Conservation (phyloP, 2,113 vertebrate species). For the Muntiacus muntjak region DNA sequence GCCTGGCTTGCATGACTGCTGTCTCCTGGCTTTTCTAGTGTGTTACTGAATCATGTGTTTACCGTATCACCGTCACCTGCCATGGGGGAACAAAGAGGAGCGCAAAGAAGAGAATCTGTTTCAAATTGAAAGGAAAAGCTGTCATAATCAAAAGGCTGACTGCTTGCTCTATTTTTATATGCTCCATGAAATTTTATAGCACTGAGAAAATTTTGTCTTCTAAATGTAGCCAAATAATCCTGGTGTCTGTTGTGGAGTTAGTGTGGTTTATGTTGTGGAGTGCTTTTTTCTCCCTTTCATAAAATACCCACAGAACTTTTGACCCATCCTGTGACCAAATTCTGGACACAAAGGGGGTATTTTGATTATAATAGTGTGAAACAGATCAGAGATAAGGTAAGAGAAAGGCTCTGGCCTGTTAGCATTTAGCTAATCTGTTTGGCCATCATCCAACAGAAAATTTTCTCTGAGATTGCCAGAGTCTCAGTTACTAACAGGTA, state of each 20-base stretch:
- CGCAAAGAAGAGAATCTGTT: slow-evolving; percentile 15
- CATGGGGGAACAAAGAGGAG: not conserved
- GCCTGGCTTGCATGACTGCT: not conserved
- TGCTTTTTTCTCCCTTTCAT: slow-evolving; percentile 51
- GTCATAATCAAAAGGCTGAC: slow-evolving; percentile 51
- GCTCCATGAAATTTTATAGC: slow-evolving; percentile 68
- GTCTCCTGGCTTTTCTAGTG: not conserved
- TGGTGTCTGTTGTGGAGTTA: slow-evolving; percentile 51
- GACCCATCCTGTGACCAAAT: slow-evolving; percentile 54
- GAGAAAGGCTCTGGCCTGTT: slow-evolving; percentile 72
- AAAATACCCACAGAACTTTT: slow-evolving; percentile 65
- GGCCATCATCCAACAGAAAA: slow-evolving; percentile 79
- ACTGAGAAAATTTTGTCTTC: slow-evolving; percentile 64
- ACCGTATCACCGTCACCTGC: not conserved
- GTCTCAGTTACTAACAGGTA: slow-evolving; percentile 73
- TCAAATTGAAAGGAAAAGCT: slow-evolving; percentile 52
- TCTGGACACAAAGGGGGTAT: slow-evolving; percentile 67
- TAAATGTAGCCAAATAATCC: slow-evolving; percentile 48
- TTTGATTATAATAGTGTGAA: slow-evolving; percentile 78
- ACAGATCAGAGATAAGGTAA: slow-evolving; percentile 69
- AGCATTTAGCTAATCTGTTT: slow-evolving; percentile 72
- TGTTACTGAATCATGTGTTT: not conserved
- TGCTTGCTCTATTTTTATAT: slow-evolving; percentile 60
- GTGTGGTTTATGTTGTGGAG: slow-evolving; percentile 32
- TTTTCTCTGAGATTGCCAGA: slow-evolving; percentile 70